Percentiles rank a stretch among this genome's conserved stretches.
Conservation (phyloP, 2,113 vertebrate genomes). For the Mus pahari region DNA sequence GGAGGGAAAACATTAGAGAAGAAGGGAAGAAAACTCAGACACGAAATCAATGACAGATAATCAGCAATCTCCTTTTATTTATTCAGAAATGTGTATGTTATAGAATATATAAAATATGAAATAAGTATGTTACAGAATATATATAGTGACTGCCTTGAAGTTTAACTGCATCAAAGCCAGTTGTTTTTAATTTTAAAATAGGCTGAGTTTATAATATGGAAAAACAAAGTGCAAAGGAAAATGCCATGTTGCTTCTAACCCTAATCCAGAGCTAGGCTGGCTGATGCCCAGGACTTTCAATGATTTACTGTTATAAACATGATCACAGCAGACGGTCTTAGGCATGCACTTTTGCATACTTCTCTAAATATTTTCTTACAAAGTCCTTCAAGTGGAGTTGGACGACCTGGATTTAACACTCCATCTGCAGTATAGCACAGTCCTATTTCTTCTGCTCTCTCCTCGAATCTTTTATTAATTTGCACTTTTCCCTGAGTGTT, state of each 20-base stretch:
- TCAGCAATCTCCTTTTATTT: constrained; percentile 32
- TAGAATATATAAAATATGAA: background rate
- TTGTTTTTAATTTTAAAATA: background rate
- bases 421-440: background rate
- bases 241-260: background rate
- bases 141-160: background rate
- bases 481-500: background rate
- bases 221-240: background rate
- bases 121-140: background rate
- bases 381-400: background rate
- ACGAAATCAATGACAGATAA: constrained; percentile 25
- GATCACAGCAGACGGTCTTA: background rate
- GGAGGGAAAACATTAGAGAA: background rate
- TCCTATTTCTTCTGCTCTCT: background rate
- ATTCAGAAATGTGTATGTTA: constrained; percentile 15
- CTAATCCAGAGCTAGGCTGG: background rate
- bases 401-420: background rate
- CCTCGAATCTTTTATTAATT: constrained; percentile 8
- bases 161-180: background rate
- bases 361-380: background rate
- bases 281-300: background rate
- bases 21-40: background rate
- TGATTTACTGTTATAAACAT: background rate
- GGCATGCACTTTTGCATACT: background rate
- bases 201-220: background rate